These are phyloP conservation scores for Anser brachyrhynchus DNA, from an alignment of 2,113 vertebrate species.

Conservation along the genomic window DNA sequence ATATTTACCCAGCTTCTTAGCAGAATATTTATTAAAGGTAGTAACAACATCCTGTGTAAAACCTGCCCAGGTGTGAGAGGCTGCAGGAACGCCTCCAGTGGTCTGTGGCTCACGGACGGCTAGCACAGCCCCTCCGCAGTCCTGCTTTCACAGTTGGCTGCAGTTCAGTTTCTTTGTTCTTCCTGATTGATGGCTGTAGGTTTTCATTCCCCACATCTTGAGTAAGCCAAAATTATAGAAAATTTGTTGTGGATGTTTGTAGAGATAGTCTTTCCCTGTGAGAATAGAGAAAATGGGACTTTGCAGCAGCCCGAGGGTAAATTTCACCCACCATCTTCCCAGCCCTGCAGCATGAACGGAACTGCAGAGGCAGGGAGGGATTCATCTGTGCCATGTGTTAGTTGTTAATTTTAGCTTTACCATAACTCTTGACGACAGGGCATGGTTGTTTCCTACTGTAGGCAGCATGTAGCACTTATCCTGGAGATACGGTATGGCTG, in stretches of 20 bases:
- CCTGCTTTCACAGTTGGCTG: neutral
- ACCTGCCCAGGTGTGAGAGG: neutral
- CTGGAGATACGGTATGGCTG: conserved; percentile 7
- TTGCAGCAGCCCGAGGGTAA: rapidly evolving
- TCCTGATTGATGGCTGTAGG: neutral
- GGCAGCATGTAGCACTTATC: conserved; percentile 56
- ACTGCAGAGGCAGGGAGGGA: conserved; percentile 26
- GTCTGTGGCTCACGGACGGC: rapidly evolving
- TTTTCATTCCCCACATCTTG: neutral
- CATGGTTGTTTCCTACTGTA: conserved; percentile 61
- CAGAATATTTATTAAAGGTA: neutral
- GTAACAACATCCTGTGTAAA: neutral
- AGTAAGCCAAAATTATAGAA: neutral
- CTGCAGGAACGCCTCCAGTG: neutral
- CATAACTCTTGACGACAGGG: conserved; percentile 53
- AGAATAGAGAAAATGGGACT: neutral
- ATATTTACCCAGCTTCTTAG: neutral
- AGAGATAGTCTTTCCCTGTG: neutral
- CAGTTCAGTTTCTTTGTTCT: neutral
- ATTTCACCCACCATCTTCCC: neutral
- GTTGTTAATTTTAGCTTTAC: conserved; percentile 66
- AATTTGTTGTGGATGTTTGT: neutral
- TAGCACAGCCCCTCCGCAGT: rapidly evolving
- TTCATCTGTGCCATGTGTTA: conserved; percentile 60
- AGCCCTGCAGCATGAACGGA: neutral